Evolutionary conservation across 2,797 vertebrate species (phyloP).

Genomic region (Acrocephalus scirpaceus): DNA sequence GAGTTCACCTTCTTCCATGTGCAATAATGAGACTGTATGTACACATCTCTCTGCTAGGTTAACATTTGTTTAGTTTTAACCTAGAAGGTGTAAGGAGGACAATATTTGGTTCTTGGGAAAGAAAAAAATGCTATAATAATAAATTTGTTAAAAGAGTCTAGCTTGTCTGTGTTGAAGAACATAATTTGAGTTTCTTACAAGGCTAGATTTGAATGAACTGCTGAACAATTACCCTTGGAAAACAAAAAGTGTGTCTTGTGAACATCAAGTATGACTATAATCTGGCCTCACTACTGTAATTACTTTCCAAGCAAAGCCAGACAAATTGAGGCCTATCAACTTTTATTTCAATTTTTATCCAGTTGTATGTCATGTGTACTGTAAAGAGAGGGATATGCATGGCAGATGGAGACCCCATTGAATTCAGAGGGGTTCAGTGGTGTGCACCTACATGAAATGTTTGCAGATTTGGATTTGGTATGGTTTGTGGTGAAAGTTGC

Average conservation of each 20-base stretch:
- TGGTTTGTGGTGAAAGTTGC: background rate
- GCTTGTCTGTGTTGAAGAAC: background rate
- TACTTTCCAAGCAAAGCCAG: slow-evolving; percentile 17
- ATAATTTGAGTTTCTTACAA: background rate
- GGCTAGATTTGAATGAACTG: background rate
- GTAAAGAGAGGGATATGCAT: background rate
- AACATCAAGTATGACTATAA: background rate
- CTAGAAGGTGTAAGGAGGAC: background rate
- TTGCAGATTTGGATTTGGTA: background rate
- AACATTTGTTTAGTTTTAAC: background rate
- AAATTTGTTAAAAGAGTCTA: background rate
- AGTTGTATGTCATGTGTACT: background rate
- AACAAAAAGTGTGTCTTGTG: background rate
- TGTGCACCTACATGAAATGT: background rate
- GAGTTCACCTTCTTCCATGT: background rate
- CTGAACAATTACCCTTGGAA: background rate
- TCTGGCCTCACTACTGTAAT: background rate
- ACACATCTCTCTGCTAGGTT: background rate
- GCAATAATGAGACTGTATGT: background rate
- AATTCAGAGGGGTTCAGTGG: background rate
- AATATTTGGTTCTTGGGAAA: background rate
- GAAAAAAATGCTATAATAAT: background rate
- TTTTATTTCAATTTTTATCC: slow-evolving; percentile 14
- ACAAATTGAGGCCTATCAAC: slow-evolving; percentile 44
- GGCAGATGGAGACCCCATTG: background rate